Evolutionary conservation across 2,888 invertebrate genomes (phyloP).

Genomic region (Diadromus collaris): DNA sequence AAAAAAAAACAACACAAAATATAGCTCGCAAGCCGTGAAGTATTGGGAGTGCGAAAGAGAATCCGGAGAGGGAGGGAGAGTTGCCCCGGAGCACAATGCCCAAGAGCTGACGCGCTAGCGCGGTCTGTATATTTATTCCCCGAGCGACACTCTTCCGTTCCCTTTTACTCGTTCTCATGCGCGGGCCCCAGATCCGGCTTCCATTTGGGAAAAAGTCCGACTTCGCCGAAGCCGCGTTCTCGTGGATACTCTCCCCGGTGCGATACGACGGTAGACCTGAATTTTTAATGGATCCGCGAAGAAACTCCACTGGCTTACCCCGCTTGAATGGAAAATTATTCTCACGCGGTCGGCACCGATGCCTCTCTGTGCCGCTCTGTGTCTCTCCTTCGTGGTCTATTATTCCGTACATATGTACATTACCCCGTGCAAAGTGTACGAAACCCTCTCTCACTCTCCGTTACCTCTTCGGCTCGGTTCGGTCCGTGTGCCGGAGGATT

Average conservation of each 20-base stretch:
- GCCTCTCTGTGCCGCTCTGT: neutral
- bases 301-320: slow-evolving; percentile 43
- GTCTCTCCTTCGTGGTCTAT: neutral
- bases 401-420: slow-evolving; percentile 25
- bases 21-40: slow-evolving; percentile 32
- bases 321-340: slow-evolving; percentile 52
- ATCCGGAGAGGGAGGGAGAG: slow-evolving; percentile 26
- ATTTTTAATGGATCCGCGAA: slow-evolving; percentile 49
- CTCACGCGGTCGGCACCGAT: slow-evolving; percentile 31
- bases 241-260: slow-evolving; percentile 29
- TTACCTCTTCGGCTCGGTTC: neutral
- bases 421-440: neutral
- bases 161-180: slow-evolving; percentile 25
- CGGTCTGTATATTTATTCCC: slow-evolving; percentile 26
- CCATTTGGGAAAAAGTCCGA: slow-evolving; percentile 34
- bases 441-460: neutral
- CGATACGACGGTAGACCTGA: slow-evolving; percentile 26
- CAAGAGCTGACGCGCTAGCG: slow-evolving; percentile 2
- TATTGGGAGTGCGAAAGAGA: slow-evolving; percentile 38
- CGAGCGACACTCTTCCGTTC: slow-evolving; percentile 41
- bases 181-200: slow-evolving; percentile 15
- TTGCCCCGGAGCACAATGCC: slow-evolving; percentile 53
- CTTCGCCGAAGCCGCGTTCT: slow-evolving; percentile 21
- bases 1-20: neutral
- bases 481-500: slow-evolving; percentile 11